Conservation (phyloP, 2,113 vertebrate species). For the Indicator maculatus region DNA sequence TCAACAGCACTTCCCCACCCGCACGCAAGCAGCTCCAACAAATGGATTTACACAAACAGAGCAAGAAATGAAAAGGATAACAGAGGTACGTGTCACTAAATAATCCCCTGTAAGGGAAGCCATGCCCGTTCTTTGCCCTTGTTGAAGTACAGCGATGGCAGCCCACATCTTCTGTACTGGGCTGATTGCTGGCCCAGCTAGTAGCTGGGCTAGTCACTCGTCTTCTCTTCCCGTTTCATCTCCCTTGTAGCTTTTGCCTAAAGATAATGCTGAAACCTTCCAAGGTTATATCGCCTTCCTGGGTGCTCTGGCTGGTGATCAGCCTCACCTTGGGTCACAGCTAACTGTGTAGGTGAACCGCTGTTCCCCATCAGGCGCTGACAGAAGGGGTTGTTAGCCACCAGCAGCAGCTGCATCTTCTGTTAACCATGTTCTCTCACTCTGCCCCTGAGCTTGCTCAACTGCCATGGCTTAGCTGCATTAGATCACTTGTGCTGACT, state of each 20-base stretch:
- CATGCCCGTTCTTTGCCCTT: neutral
- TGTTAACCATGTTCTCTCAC: neutral
- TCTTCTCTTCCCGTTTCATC: neutral
- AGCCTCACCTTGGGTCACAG: neutral
- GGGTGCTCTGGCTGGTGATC: neutral
- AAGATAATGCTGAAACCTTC: neutral
- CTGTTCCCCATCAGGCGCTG: neutral
- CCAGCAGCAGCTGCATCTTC: fast-evolving
- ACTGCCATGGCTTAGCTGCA: neutral
- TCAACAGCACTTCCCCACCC: neutral
- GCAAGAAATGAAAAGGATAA: neutral
- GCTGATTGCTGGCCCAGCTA: neutral
- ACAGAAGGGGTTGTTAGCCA: neutral
- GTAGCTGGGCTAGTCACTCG: neutral
- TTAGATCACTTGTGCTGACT: neutral
- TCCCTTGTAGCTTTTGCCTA: neutral
- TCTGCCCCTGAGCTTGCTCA: neutral
- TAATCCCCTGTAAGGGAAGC: neutral
- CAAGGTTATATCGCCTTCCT: neutral
- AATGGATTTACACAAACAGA: neutral
- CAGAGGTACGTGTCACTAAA: fast-evolving
- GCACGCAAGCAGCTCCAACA: neutral
- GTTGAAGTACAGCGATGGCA: neutral
- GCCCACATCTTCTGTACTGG: neutral
- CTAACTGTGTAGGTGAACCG: fast-evolving